Base-by-base conservation (phyloP, 2,888 invertebrate genomes). In the Tetramorium bicarinatum region DNA sequence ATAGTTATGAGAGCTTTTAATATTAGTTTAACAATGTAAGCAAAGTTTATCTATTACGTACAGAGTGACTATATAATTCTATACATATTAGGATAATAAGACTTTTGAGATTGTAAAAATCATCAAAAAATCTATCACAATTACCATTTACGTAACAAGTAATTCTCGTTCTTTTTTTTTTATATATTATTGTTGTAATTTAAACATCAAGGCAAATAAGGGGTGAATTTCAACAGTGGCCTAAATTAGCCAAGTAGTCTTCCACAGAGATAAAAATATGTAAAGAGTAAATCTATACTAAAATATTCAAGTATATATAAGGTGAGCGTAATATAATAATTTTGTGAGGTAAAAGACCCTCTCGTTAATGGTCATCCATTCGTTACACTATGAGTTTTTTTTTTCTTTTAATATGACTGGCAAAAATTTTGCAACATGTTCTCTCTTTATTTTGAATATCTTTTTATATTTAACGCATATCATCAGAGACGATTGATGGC, bases 121-220 rank as follows among this genome's bases (percentile, higher is more conserved):
- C 96, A 96, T 96, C 96, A 96, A 96, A 96, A 96, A 96, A 96
- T 96, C 96, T 96, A 96, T 96, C 96, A 96, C 96, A 96, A 96
- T 96, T 94, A 95, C 94, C 94, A 94, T 94, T 94, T 93, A 94
- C 94, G 93, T 94, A 94, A 94, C 94, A 93, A 94, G 93, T 93
- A 93, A 94, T 94, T 87, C 92, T 91, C 92, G 90, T 90, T 88
- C 86, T 85, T 87, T 85, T 90, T n/a, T 49, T 89, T 87, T 85
- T 92, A 88, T 87, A 89, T 92, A 90, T 91, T 94, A 94, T 94
- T 94, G 93, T 94, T 94, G 94, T 94, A 94, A 94, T 94, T 94
- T 90, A 94, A 94, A 94, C 93, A 94, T 94, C 94, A 94, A 95
- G 95, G 95, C 95, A 95, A 95, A 95, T 94, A 94, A 95, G 94